phyloP scores from a whole-genome alignment of 2,113 vertebrate species.

The Tetrao urogallus region DNA sequence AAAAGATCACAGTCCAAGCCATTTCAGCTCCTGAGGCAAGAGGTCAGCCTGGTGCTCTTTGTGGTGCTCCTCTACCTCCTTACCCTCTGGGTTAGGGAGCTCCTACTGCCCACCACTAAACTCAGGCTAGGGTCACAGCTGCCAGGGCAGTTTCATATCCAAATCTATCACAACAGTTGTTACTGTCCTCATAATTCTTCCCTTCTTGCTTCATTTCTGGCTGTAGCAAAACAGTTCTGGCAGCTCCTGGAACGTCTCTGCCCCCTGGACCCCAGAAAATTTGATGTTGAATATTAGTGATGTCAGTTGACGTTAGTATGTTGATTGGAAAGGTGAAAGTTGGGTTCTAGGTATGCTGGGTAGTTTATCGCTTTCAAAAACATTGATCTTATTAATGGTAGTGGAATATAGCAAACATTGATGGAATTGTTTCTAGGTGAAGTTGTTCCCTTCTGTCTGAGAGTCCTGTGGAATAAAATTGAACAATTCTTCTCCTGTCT shows the following conservation, averaged over 20 bases:
- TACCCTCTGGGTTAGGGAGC: slow-evolving; percentile 28
- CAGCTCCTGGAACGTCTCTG: slow-evolving; percentile 27
- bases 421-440: not conserved
- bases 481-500: not conserved
- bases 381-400: not conserved
- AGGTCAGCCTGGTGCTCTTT: slow-evolving; percentile 38
- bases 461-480: not conserved
- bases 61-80: slow-evolving; percentile 12
- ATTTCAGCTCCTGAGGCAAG: slow-evolving; percentile 38
- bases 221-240: not conserved
- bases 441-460: not conserved
- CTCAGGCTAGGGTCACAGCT: slow-evolving; percentile 47
- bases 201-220: slow-evolving; percentile 26
- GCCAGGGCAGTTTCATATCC: slow-evolving; percentile 38
- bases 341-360: not conserved
- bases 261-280: not conserved
- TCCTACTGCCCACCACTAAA: not conserved
- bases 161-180: slow-evolving; percentile 30
- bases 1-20: slow-evolving; percentile 51
- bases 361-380: not conserved
- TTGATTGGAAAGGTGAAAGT: not conserved
- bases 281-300: not conserved
- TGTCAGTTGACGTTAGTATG: not conserved
- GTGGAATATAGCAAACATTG: not conserved
- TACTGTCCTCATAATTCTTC: slow-evolving; percentile 10